phyloP scores from a whole-genome alignment of 2,888 invertebrate genomes.

The Oxyteleia sp. region DNA sequence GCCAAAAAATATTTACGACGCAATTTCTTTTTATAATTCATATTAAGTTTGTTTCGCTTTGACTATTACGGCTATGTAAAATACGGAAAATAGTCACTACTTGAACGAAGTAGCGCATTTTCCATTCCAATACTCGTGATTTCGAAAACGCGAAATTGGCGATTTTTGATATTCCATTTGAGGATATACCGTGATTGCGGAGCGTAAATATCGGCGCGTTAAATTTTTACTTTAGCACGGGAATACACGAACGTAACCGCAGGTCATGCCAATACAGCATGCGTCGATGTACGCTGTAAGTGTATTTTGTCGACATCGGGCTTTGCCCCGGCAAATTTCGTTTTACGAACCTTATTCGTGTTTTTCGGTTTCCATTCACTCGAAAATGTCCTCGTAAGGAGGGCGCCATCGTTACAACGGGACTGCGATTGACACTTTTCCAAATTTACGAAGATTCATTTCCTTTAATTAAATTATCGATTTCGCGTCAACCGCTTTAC shows the following conservation, averaged over 20 bases:
- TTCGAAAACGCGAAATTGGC: slow-evolving; percentile 41
- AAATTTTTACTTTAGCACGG: slow-evolving; percentile 50
- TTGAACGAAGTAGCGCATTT: slow-evolving; percentile 30
- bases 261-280: slow-evolving; percentile 46
- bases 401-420: neutral
- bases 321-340: slow-evolving; percentile 29
- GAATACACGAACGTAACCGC: slow-evolving; percentile 53
- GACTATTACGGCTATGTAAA: slow-evolving; percentile 12
- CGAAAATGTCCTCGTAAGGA: slow-evolving; percentile 1
- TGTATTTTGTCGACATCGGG: slow-evolving; percentile 36
- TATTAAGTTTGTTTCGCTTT: slow-evolving; percentile 5
- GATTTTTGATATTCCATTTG: slow-evolving; percentile 51
- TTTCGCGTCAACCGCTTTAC: slow-evolving; percentile 10
- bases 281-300: slow-evolving; percentile 33
- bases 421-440: slow-evolving; percentile 10
- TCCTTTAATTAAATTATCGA: slow-evolving; percentile 43
- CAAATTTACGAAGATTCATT: slow-evolving; percentile 35
- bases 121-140: slow-evolving; percentile 38
- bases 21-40: too few relatives aligned
- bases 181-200: slow-evolving; percentile 48
- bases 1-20: too few relatives aligned
- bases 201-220: slow-evolving; percentile 53
- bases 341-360: slow-evolving; percentile 44
- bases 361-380: slow-evolving; percentile 34
- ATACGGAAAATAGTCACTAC: slow-evolving; percentile 11